These are phyloP conservation scores for Sitodiplosis mosellana DNA, from an alignment of 1,140 invertebrate species.

Conservation along the genomic window DNA sequence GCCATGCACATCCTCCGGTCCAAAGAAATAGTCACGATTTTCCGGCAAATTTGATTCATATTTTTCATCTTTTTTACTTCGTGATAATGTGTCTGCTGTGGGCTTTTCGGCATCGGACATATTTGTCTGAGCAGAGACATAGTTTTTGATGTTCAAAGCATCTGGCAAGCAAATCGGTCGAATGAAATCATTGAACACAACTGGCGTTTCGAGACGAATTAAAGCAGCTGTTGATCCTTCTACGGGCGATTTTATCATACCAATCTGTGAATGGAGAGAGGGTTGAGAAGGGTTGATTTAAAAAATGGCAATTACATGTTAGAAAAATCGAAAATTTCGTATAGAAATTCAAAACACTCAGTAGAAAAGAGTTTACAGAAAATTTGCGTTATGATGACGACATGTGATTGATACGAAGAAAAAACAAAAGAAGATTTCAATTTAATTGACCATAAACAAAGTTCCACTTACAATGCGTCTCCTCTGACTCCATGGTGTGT, in stretches of 20 bases:
- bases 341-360: no score
- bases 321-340: no score
- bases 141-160: conserved; percentile 13
- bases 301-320: no score
- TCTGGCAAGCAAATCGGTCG: conserved; percentile 60
- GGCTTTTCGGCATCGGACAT: background rate
- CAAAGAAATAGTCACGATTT: conserved; percentile 2
- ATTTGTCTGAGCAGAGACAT: conserved; percentile 11
- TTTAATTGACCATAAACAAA: background rate
- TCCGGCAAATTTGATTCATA: background rate
- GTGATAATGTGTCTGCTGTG: background rate
- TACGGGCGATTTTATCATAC: conserved; percentile 76
- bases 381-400: no score
- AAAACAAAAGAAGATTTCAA: no score
- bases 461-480: conserved; percentile 41
- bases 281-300: no score
- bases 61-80: background rate
- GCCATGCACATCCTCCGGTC: background rate
- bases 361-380: background rate
- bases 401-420: no score
- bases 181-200: conserved; percentile 62
- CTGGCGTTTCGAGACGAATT: conserved; percentile 55
- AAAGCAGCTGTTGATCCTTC: conserved; percentile 70
- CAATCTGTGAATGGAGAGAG: conserved; percentile 18
- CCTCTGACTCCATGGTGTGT: conserved; percentile 74